phyloP scores from a whole-genome alignment of 2,797 vertebrate species.

The Notoglanidium macrostoma region DNA sequence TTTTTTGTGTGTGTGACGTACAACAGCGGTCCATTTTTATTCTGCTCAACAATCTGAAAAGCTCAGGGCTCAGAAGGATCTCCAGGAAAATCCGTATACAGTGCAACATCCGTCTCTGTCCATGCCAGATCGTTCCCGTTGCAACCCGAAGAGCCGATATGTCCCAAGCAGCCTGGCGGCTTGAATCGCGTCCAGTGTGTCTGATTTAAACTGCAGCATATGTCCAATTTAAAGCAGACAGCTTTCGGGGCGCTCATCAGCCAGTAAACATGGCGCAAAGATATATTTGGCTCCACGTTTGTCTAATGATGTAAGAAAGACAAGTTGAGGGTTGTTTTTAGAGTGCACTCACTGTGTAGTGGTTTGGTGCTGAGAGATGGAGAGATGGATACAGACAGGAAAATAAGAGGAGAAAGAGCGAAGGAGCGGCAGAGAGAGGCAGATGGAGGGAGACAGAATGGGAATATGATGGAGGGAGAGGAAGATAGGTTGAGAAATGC shows the following conservation, averaged over 20 bases:
- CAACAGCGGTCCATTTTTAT: background rate
- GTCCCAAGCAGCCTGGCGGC: background rate
- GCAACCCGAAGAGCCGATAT: background rate
- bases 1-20: background rate
- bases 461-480: background rate
- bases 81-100: background rate
- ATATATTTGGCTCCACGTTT: conserved; percentile 28
- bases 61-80: background rate
- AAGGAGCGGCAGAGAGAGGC: background rate
- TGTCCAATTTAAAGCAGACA: background rate
- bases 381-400: background rate
- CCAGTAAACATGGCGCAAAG: conserved; percentile 4
- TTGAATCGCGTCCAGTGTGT: background rate
- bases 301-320: conserved; percentile 4
- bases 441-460: too few relatives aligned
- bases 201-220: conserved; percentile 1
- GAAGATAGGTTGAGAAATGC: background rate
- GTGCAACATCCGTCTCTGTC: background rate
- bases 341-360: background rate
- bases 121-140: background rate
- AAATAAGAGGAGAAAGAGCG: background rate
- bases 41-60: background rate
- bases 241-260: conserved; percentile 1
- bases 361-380: background rate
- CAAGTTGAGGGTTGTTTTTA: background rate